Evolutionary conservation across 2,113 vertebrate genomes (phyloP), one percentile per base, ranked within the genome.

Genomic region (Sprattus sprattus): DNA sequence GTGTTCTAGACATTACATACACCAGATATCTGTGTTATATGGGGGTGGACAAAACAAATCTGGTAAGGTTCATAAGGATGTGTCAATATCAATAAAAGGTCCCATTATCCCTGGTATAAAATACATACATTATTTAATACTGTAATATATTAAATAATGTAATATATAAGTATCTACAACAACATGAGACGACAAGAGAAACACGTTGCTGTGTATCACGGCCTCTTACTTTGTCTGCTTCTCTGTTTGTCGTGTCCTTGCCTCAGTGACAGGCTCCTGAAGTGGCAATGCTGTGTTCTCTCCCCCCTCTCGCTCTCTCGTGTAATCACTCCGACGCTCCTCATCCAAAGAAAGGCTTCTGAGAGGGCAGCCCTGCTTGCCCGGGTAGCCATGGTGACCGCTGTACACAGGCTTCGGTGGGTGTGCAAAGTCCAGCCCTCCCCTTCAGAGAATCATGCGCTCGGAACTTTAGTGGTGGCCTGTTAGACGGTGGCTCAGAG

Each of bases 381-480:
- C 28, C 13, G 39, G 0, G 92, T 93, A 81, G 92, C 94, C 89
- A 93, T 94, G 89, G 92, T 87, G 90, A 92, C 89, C 28, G 39
- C 32, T 85, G 84, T 85, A 93, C 87, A 93, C 92, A 93, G 84
- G 87, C 88, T 18, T 45, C 83, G 82, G 84, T 85, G 89, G 87
- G 86, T 87, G 91, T 88, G 90, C 87, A 83, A 87, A 71, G 86
- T 88, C 84, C 85, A 87, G 86, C 87, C 88, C 39, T 39, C 39
- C 39, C 89, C 75, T 45, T 82, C 81, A 81, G 81, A 84, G 86
- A 91, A 90, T 88, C 87, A 89, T 92, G 88, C 89, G 87, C 88
- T 88, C 83, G 88, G 91, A 89, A 91, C 88, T 25, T 89, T 91
- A 93, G 9, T 83, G 57, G 83, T 88, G 71, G 45, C 57, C 67